A percentile compares a stretch with the other conserved stretches of the same genome.
Conservation (phyloP, 2,797 vertebrate genomes). For the Neolamprologus multifasciatus region DNA sequence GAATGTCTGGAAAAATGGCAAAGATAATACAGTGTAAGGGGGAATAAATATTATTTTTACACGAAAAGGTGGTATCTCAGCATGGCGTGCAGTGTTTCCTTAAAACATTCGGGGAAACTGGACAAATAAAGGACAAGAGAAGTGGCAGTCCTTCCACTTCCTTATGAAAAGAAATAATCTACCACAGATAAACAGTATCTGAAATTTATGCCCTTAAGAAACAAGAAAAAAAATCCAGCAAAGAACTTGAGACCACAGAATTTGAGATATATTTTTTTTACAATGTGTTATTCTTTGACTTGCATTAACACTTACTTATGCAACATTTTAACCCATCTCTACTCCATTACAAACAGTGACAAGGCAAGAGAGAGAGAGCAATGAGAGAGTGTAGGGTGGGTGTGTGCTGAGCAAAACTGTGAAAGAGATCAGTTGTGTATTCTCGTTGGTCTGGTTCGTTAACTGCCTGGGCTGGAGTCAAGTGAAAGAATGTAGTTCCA, state of each 20-base stretch:
- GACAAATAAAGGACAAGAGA: neutral
- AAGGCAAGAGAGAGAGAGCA: neutral
- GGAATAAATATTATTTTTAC: neutral
- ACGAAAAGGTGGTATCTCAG: neutral
- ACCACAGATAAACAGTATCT: neutral
- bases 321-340: neutral
- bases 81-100: neutral
- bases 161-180: neutral
- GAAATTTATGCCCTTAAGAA: neutral
- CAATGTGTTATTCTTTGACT: neutral
- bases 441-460: slow-evolving; percentile 61
- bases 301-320: neutral
- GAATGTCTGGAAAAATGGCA: neutral
- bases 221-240: neutral
- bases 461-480: slow-evolving; percentile 19
- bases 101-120: neutral
- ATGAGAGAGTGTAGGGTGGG: neutral
- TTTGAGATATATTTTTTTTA: neutral
- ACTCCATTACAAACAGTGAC: neutral
- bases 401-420: neutral
- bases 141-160: neutral
- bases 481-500: slow-evolving; percentile 48
- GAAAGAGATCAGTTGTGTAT: slow-evolving; percentile 8
- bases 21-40: neutral
- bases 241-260: neutral